Evolutionary conservation across 2,888 invertebrate genomes (phyloP).

Genomic region (Coleophora flavipennella): DNA sequence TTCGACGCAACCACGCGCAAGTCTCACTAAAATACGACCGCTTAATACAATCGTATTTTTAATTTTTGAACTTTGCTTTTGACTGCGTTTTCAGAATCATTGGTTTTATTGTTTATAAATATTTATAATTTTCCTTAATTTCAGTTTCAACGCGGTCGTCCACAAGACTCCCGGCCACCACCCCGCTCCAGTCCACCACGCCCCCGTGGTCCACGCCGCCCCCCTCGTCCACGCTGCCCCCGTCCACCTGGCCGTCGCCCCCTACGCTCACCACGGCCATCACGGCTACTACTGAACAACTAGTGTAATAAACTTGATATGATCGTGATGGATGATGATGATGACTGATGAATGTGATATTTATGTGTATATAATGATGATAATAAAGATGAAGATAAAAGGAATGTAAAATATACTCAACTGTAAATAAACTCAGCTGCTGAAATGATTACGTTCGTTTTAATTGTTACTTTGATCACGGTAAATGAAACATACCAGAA

Average conservation of each 20-base stretch:
- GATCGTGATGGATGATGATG: slow-evolving; percentile 54
- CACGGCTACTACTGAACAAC: slow-evolving; percentile 56
- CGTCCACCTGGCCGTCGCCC: slow-evolving; percentile 31
- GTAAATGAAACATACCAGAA: no score
- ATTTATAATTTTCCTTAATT: slow-evolving; percentile 17
- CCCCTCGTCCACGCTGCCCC: slow-evolving; percentile 43
- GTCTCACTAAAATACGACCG: no score
- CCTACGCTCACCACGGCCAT: slow-evolving; percentile 52
- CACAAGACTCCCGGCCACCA: slow-evolving; percentile 66
- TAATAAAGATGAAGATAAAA: slow-evolving; percentile 26
- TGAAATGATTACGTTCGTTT: slow-evolving; percentile 40
- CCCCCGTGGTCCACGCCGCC: slow-evolving; percentile 41
- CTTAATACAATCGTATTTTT: no score
- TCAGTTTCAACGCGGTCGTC: slow-evolving; percentile 69
- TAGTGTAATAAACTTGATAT: slow-evolving; percentile 32
- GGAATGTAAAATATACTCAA: slow-evolving; percentile 41
- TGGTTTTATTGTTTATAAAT: no score
- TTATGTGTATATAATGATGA: slow-evolving; percentile 64
- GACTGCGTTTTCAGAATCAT: no score
- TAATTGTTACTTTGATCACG: not conserved
- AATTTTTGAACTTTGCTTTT: no score
- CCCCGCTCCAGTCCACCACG: slow-evolving; percentile 51
- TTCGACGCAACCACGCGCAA: no score
- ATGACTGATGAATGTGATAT: slow-evolving; percentile 69
- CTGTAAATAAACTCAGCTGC: slow-evolving; percentile 67